Base-by-base conservation (phyloP, 37 sponge, comb jelly and placozoan species). In the Aplysina aerophoba region DNA sequence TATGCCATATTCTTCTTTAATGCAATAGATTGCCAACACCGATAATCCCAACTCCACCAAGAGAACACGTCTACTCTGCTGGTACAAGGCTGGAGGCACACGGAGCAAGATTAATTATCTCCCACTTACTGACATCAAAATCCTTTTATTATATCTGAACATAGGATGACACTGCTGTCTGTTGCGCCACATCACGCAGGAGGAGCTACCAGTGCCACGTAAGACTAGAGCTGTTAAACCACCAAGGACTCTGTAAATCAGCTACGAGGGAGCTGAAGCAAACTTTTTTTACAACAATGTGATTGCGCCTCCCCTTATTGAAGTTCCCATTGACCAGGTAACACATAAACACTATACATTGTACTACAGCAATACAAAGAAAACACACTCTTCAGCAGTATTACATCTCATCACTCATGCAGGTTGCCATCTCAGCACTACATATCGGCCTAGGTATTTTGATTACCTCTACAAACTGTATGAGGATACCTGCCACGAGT, bases 131-230 rank as follows among this genome's bases (percentile, higher is more conserved):
- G 17, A 69, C 34, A 17, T 28, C 11, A 30, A 30, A 69, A 30
- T 30, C 34, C 50, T 44, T 44, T 44, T 44, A 44, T 11, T 8
- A 44, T 44, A 4, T 28, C 28, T 69, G 34, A 37, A 24, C 30
- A 34, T 66, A 89, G 89, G 89, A 6, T 85, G 89, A 17, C 85
- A 84, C 59, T 89, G 89, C 60, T 88, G 89, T 37, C 40, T 89
- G 22, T 89, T 80, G 85, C 84, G 89, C 30, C 4, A 21, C 16
- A 84, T 89, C 6, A 35, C 50, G 8, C 50, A 44, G 50, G 50
- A 44, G 50, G 50, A 44, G 50, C 28, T 30, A 69, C 35, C 34
- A 30, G 17, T 17, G 30, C 33, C 28, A 69, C 34, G 71, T 35
- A 27, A 35, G 17, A 30, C 17, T 17, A 24, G 28, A 17, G 35